These are phyloP conservation scores for Sandelia bainsii DNA, from an alignment of 2,797 vertebrate species.

Conservation along the genomic window DNA sequence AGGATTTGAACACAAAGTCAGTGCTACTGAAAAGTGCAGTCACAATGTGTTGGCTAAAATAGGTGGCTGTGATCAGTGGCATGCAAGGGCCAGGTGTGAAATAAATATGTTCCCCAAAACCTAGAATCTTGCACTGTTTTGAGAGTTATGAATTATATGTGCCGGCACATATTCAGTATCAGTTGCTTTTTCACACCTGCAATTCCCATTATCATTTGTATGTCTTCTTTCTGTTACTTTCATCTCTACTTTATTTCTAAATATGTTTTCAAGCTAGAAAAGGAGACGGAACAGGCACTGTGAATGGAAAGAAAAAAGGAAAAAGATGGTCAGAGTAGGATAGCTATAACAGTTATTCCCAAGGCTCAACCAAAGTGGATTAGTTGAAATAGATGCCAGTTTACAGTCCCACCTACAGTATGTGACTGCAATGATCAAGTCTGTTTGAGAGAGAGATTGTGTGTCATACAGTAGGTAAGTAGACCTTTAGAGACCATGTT, in stretches of 20 bases:
- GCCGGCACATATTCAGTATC: neutral
- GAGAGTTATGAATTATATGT: neutral
- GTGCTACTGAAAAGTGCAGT: constrained; percentile 77
- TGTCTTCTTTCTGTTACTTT: neutral
- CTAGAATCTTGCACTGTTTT: no score
- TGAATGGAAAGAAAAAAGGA: no score
- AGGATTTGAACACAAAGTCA: constrained; percentile 79
- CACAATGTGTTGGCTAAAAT: constrained; percentile 75
- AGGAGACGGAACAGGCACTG: no score
- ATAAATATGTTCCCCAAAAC: no score
- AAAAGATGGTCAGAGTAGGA: neutral
- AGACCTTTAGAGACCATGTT: neutral
- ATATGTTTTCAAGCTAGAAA: neutral
- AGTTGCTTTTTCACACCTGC: neutral
- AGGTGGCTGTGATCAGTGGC: constrained; percentile 70
- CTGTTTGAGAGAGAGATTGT: constrained; percentile 23
- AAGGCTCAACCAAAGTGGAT: constrained; percentile 14
- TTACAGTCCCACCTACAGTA: neutral
- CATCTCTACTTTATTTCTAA: neutral
- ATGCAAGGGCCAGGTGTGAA: constrained; percentile 13
- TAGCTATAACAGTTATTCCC: neutral
- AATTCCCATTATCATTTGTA: neutral
- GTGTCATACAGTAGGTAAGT: constrained; percentile 2
- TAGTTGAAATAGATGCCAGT: constrained; percentile 16
- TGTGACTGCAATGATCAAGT: constrained; percentile 27